These are phyloP conservation scores for Amyelois transitella DNA, from an alignment of 1,140 invertebrate species.

Conservation along the genomic window DNA sequence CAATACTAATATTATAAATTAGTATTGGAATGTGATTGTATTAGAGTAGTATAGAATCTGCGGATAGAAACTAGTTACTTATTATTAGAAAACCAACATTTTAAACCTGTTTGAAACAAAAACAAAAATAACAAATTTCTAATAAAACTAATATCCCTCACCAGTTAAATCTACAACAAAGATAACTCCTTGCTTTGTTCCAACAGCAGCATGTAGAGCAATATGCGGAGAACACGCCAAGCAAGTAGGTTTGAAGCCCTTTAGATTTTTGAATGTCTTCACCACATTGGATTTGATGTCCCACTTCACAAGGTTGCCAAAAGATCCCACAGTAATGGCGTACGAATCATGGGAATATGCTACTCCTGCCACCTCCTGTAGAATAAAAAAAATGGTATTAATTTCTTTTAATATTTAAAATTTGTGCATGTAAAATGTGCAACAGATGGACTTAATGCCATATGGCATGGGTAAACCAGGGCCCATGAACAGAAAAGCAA, in stretches of 20 bases:
- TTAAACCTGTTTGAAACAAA: too few relatives aligned
- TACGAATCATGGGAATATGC: conserved; percentile 62
- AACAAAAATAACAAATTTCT: too few relatives aligned
- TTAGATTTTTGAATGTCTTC: conserved; percentile 52
- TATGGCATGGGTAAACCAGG: too few relatives aligned
- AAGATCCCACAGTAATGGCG: conserved; percentile 76
- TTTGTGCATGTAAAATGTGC: neutral
- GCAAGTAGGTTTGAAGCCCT: conserved; percentile 73
- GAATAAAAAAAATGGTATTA: conserved; percentile 13
- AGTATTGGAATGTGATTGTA: too few relatives aligned
- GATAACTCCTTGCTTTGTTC: conserved; percentile 79
- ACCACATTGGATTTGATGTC: conserved; percentile 75
- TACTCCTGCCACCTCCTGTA: conserved; percentile 70
- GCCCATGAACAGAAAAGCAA: too few relatives aligned
- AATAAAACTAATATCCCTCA: too few relatives aligned
- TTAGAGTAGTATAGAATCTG: too few relatives aligned
- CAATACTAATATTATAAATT: too few relatives aligned
- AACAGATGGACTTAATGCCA: too few relatives aligned
- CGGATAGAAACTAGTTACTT: too few relatives aligned
- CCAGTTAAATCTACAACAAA: conserved; percentile 75
- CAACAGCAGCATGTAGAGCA: conserved; percentile 77
- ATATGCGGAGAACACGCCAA: conserved; percentile 79
- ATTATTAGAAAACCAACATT: too few relatives aligned
- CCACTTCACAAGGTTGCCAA: conserved; percentile 79
- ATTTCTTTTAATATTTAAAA: neutral